Evolutionary conservation across 2,797 vertebrate genomes (phyloP).

Genomic region (Gambelia wislizenii): DNA sequence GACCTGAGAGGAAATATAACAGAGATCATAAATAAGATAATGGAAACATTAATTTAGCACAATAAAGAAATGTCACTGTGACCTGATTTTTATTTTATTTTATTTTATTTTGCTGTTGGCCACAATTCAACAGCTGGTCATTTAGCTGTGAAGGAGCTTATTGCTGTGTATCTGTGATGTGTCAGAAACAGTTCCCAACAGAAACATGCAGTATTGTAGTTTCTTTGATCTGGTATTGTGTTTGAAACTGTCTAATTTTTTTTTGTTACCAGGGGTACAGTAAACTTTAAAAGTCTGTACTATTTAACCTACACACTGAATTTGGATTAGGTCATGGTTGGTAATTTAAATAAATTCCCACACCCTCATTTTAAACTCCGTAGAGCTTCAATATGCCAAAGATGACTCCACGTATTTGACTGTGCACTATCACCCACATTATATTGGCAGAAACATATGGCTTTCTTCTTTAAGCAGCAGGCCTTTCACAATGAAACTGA

Average conservation of each 20-base stretch:
- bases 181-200: slow-evolving; percentile 69
- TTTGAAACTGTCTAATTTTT: slow-evolving; percentile 21
- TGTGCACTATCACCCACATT: neutral
- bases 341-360: slow-evolving; percentile 32
- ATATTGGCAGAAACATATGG: neutral
- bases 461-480: neutral
- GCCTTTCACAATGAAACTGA: neutral
- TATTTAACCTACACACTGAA: slow-evolving; percentile 5
- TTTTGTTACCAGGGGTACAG: slow-evolving; percentile 14
- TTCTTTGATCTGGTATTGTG: slow-evolving; percentile 65
- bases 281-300: slow-evolving; percentile 50
- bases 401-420: neutral
- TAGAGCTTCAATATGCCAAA: neutral
- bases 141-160: slow-evolving; percentile 53
- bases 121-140: slow-evolving; percentile 41
- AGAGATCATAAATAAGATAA: slow-evolving; percentile 57
- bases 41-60: slow-evolving; percentile 42
- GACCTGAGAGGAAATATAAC: slow-evolving; percentile 40
- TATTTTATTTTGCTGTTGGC: slow-evolving; percentile 66
- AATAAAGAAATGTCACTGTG: slow-evolving; percentile 51
- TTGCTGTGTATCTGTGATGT: slow-evolving; percentile 56
- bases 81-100: too few species aligned
- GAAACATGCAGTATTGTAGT: slow-evolving; percentile 55
- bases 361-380: neutral
- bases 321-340: slow-evolving; percentile 1